A percentile compares a stretch with the other conserved stretches of the same genome.
These are phyloP conservation scores for Eupithecia inturbata DNA, from an alignment of 2,888 invertebrate species.

Conservation along the genomic window DNA sequence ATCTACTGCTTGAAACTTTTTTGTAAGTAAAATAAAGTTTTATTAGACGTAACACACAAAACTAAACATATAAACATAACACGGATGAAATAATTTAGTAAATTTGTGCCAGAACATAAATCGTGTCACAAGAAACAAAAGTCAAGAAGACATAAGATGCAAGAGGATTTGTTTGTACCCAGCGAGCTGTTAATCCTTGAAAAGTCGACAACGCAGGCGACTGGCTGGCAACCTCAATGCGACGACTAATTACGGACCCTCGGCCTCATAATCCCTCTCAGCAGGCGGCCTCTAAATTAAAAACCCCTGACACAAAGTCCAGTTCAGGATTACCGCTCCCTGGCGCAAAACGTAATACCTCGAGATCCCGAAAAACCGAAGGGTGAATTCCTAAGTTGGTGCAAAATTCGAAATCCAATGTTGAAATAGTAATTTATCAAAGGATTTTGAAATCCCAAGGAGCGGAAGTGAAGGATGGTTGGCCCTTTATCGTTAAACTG, in stretches of 20 bases:
- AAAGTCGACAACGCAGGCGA: slow-evolving; percentile 60
- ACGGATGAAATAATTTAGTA: background rate
- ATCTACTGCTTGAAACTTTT: background rate
- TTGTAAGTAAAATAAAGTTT: background rate
- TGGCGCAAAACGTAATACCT: slow-evolving; percentile 51
- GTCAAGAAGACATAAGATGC: slow-evolving; percentile 39
- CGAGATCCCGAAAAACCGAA: slow-evolving; percentile 54
- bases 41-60: background rate
- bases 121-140: slow-evolving; percentile 12
- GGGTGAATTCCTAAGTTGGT: slow-evolving; percentile 69
- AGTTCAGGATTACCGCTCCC: slow-evolving; percentile 72
- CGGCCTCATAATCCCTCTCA: slow-evolving; percentile 78
- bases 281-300: slow-evolving; percentile 81
- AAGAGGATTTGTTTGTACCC: slow-evolving; percentile 42
- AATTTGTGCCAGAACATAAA: background rate
- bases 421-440: slow-evolving; percentile 84
- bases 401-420: slow-evolving; percentile 74
- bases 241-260: slow-evolving; percentile 77
- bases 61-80: background rate
- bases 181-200: slow-evolving; percentile 58
- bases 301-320: slow-evolving; percentile 74
- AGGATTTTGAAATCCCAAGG: slow-evolving; percentile 76
- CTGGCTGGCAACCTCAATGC: slow-evolving; percentile 60
- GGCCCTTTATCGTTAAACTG: slow-evolving; percentile 68
- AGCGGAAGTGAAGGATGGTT: slow-evolving; percentile 72